Conservation (phyloP, 1,140 invertebrate genomes). For the Aleiodes sp. region DNA sequence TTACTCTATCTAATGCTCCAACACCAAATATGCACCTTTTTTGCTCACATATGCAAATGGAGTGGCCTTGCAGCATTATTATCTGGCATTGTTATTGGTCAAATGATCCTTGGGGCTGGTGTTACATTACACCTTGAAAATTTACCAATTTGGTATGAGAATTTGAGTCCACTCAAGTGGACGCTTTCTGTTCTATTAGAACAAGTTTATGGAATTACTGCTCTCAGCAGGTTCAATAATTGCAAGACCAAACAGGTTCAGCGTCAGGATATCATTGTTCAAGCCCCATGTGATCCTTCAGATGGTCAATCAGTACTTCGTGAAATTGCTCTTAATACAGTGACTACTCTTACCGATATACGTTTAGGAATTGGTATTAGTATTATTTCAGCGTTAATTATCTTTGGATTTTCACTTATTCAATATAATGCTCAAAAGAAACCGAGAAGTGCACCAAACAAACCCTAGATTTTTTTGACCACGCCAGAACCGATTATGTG, state of each 20-base stretch:
- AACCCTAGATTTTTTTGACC: slow-evolving; percentile 48
- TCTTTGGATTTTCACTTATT: slow-evolving; percentile 48
- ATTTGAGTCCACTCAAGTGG: slow-evolving; percentile 81
- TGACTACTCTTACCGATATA: slow-evolving; percentile 39
- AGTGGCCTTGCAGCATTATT: slow-evolving; percentile 68
- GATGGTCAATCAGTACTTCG: slow-evolving; percentile 78
- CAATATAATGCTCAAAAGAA: slow-evolving; percentile 52
- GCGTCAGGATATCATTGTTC: slow-evolving; percentile 83
- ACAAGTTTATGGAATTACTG: slow-evolving; percentile 73
- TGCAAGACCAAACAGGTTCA: slow-evolving; percentile 72
- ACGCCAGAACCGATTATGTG: slow-evolving; percentile 12
- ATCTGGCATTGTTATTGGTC: slow-evolving; percentile 71
- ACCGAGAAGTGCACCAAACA: slow-evolving; percentile 60
- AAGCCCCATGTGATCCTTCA: slow-evolving; percentile 78
- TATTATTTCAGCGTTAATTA: slow-evolving; percentile 39
- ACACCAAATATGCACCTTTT: slow-evolving; percentile 76
- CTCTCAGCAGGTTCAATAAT: slow-evolving; percentile 56
- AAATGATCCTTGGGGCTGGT: slow-evolving; percentile 75
- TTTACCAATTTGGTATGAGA: slow-evolving; percentile 71
- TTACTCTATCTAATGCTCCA: slow-evolving; percentile 79
- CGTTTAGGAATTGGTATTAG: slow-evolving; percentile 52
- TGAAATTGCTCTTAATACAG: slow-evolving; percentile 55
- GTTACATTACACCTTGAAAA: slow-evolving; percentile 78
- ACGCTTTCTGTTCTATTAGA: slow-evolving; percentile 73
- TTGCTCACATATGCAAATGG: slow-evolving; percentile 73